Conservation (phyloP, 2,797 vertebrate species). For the Myotis findleyi region DNA sequence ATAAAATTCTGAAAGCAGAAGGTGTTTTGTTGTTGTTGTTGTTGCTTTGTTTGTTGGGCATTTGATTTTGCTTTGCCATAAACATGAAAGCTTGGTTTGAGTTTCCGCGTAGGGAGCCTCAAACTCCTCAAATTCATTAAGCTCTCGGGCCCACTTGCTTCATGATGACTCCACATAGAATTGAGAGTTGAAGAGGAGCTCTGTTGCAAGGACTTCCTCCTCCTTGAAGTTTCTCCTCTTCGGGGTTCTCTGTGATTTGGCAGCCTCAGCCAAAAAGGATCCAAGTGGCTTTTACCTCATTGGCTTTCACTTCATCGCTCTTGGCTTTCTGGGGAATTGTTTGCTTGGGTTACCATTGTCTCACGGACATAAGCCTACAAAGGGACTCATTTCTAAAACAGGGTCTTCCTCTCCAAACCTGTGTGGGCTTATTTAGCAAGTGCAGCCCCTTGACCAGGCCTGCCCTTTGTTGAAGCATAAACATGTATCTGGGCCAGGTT, state of each 20-base stretch:
- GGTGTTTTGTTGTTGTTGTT: background rate
- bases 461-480: slow-evolving; percentile 31
- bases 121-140: background rate
- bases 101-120: background rate
- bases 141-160: background rate
- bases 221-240: slow-evolving; percentile 57
- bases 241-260: slow-evolving; percentile 42
- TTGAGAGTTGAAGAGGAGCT: background rate
- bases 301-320: slow-evolving; percentile 63
- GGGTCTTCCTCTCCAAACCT: slow-evolving; percentile 1
- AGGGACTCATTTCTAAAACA: slow-evolving; percentile 37
- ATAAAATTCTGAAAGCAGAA: background rate
- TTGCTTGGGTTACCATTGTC: slow-evolving; percentile 70
- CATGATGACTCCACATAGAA: background rate
- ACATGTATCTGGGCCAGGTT: background rate
- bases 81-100: background rate
- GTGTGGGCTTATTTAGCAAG: slow-evolving; percentile 1
- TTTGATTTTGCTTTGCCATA: background rate
- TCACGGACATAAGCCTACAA: slow-evolving; percentile 40
- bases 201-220: slow-evolving; percentile 43
- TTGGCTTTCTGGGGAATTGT: slow-evolving; percentile 62
- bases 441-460: slow-evolving; percentile 22
- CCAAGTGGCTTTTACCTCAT: slow-evolving; percentile 58
- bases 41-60: background rate
- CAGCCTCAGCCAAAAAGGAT: background rate